Evolutionary conservation across 2,797 vertebrate species (phyloP).

Genomic region (Denticeps clupeoides): DNA sequence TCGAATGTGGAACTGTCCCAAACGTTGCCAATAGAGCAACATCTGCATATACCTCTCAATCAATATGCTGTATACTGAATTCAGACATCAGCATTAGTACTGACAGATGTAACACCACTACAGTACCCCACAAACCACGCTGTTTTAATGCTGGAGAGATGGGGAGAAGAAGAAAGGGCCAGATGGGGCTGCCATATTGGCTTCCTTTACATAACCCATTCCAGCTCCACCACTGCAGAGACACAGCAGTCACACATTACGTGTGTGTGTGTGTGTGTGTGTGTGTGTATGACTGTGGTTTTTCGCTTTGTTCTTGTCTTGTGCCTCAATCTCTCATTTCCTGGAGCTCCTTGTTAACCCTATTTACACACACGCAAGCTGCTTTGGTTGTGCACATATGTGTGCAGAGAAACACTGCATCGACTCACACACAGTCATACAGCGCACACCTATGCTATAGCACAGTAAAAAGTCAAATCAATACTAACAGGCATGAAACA

Average conservation of each 20-base stretch:
- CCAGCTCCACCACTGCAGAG: constrained; percentile 22
- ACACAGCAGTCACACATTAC: constrained; percentile 17
- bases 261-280: constrained; percentile 4
- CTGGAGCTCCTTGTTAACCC: constrained; percentile 16
- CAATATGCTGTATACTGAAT: no score
- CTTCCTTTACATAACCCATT: constrained; percentile 32
- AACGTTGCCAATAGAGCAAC: no score
- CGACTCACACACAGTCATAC: background rate
- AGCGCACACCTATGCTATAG: constrained; percentile 1
- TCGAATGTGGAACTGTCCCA: no score
- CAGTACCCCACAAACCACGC: no score
- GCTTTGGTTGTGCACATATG: constrained; percentile 27
- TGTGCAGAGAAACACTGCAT: constrained; percentile 7
- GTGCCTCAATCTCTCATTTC: constrained; percentile 3
- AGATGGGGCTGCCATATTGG: constrained; percentile 17
- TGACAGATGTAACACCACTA: no score
- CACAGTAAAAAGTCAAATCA: background rate
- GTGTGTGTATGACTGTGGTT: constrained; percentile 4
- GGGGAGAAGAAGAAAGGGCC: constrained; percentile 1
- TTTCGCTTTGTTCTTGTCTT: background rate
- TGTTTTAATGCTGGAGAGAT: no score
- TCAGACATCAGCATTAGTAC: no score
- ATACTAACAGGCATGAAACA: background rate
- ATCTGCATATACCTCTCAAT: no score
- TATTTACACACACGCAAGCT: constrained; percentile 25